phyloP scores from a whole-genome alignment of 2,113 vertebrate species.

The Campylomormyrus tamandua region DNA sequence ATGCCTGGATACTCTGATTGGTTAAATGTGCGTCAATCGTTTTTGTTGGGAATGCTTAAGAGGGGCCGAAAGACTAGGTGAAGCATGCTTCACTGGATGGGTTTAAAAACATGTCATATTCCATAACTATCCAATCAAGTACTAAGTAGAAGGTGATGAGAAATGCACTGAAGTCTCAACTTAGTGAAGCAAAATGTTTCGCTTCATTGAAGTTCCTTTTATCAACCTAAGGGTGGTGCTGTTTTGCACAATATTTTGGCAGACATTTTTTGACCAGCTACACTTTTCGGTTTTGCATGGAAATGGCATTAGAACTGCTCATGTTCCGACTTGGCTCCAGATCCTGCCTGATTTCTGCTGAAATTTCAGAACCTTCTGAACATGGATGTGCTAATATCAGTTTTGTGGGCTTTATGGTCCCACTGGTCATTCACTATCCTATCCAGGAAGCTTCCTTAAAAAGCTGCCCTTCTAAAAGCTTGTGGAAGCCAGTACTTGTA shows the following conservation, averaged over 20 bases:
- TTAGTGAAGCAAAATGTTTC: not conserved
- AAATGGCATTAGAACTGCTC: not conserved
- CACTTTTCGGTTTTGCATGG: not conserved
- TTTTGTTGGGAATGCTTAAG: no score
- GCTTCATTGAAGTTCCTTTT: not conserved
- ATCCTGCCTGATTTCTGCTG: not conserved
- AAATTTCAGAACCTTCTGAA: not conserved
- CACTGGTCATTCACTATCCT: not conserved
- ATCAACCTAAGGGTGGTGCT: not conserved
- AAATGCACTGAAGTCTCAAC: not conserved
- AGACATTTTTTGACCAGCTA: not conserved
- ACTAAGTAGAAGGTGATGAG: not conserved
- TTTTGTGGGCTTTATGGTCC: not conserved
- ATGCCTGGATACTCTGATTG: not conserved
- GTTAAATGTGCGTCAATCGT: not conserved
- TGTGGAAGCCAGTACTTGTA: not conserved
- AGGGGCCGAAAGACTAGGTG: no score
- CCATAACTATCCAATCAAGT: not conserved
- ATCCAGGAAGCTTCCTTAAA: not conserved
- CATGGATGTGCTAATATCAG: not conserved
- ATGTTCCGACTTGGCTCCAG: not conserved
- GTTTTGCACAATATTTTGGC: not conserved
- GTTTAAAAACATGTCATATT: not conserved
- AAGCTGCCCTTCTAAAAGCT: not conserved
- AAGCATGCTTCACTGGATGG: not conserved